Percentiles rank a stretch among this genome's conserved stretches.
Evolutionary conservation across 2,797 vertebrate species (phyloP).

Genomic region (Erethizon dorsatum): DNA sequence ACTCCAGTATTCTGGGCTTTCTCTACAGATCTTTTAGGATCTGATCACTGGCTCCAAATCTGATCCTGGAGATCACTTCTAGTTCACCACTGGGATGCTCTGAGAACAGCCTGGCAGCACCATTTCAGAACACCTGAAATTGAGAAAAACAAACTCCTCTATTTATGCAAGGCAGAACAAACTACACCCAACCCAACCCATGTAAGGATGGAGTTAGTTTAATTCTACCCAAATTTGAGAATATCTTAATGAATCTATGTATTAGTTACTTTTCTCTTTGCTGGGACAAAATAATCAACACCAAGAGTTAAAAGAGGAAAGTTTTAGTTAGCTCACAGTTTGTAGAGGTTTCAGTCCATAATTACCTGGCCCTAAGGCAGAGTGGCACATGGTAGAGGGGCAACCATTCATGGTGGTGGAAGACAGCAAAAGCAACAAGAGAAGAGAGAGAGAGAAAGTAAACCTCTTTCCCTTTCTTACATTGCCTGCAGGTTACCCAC

Average conservation of each 20-base stretch:
- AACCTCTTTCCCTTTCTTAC: no score
- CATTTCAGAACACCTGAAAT: background rate
- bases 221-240: background rate
- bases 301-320: no score
- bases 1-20: background rate
- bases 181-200: background rate
- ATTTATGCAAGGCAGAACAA: background rate
- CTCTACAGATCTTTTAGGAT: background rate
- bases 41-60: background rate
- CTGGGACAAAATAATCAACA: no score
- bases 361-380: no score
- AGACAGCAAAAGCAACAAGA: no score
- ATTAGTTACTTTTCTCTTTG: no score
- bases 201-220: background rate
- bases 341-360: no score
- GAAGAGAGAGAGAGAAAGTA: no score
- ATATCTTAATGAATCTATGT: background rate
- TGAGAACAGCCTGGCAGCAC: background rate
- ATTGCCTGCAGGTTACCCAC: no score
- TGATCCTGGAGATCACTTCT: background rate
- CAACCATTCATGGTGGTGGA: no score
- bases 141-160: background rate
- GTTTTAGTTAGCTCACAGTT: no score
- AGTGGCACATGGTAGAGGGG: no score
- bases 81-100: background rate